Percentiles rank a stretch among this genome's conserved stretches.
Conservation (phyloP, 2,797 vertebrate genomes). For the Gorsachius magnificus region DNA sequence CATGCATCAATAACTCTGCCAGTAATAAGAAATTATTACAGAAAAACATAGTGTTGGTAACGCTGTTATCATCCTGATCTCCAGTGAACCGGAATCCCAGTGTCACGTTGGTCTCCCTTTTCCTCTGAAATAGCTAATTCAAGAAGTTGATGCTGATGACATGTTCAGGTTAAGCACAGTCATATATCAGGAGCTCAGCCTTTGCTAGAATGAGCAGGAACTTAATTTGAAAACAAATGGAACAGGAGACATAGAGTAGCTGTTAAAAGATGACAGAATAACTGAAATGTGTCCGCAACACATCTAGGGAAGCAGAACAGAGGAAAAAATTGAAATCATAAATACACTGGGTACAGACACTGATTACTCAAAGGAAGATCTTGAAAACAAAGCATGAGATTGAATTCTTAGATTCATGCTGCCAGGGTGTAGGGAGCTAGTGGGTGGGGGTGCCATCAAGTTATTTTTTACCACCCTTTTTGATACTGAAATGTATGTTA, state of each 20-base stretch:
- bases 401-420: neutral
- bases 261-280: conserved; percentile 30
- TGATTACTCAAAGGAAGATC: neutral
- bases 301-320: neutral
- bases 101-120: neutral
- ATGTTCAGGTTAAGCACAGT: neutral
- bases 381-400: neutral
- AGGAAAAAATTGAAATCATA: neutral
- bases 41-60: neutral
- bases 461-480: neutral
- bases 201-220: conserved; percentile 24
- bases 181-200: neutral
- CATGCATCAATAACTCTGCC: neutral
- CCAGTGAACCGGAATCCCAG: neutral
- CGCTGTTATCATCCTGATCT: neutral
- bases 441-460: neutral
- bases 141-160: neutral
- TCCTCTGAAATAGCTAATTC: neutral
- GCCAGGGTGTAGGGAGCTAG: neutral
- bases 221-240: conserved; percentile 40
- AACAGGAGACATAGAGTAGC: neutral
- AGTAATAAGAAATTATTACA: neutral
- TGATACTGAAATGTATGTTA: neutral
- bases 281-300: neutral
- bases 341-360: neutral